Evolutionary conservation across 2,113 vertebrate species (phyloP), one percentile per base, ranked within the genome.

Genomic region (Zosterops japonicus): DNA sequence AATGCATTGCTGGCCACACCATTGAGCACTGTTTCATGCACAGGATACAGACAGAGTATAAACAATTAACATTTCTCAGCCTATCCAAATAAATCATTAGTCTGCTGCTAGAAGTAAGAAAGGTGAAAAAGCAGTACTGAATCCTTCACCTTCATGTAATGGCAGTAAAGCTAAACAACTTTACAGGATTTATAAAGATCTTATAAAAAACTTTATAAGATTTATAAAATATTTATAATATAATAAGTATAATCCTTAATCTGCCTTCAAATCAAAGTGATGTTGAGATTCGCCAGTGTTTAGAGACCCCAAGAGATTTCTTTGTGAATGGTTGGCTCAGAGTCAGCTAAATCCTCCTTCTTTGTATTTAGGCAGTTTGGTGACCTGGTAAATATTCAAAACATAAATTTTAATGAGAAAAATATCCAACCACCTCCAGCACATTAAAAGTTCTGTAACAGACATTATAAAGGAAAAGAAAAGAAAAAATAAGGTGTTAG

Each of bases 381-480:
- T 95, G 85, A 95, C 79, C 92, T 92, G 90, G 75, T 88, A 94
- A 92, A 85, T 60, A 65, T 52, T 67, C 60, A 90, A 90, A 93
- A 70, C 52, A 61, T 47, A 83, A n/a, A 81, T 71, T 95, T 86
- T 90, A 90, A 93, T 49, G 25, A 93, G 72, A 92, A 95, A 93
- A 90, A 92, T 87, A 94, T 28, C 33, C 36, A 88, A 29, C 83
- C 20, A 85, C 50, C 71, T 83, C 60, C 36, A 84, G 72, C 65
- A 92, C 49, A 36, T 67, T 49, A 75, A 90, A 90, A 31, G 12
- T 47, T 50, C 56, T 64, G 50, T 36, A 80, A 70, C 5, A 87
- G 36, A 50, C 28, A 72, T 56, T 59, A 64, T 3, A 67, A 78
- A 42, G 24, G 36, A 61, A 53, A 39, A 19, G 22, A 36, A 47